Conservation (phyloP, 2,113 vertebrate genomes). For the Arenaria interpres region DNA sequence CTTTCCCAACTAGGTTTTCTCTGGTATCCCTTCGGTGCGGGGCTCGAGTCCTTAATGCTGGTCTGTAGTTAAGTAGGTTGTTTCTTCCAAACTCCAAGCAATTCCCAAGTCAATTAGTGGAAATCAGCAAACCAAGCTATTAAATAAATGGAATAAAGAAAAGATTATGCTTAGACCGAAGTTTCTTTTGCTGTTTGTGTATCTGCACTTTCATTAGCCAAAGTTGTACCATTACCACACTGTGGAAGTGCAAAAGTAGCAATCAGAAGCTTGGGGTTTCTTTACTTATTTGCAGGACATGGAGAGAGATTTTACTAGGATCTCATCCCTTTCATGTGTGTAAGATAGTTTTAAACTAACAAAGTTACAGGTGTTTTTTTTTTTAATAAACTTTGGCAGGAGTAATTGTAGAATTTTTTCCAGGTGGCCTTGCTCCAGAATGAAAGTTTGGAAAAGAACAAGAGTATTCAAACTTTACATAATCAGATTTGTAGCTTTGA, state of each 20-base stretch:
- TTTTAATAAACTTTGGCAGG: conserved; percentile 31
- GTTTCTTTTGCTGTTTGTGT: background rate
- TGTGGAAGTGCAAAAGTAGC: background rate
- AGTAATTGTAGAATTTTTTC: conserved; percentile 62
- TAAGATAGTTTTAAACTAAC: conserved; percentile 30
- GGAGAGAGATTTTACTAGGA: background rate
- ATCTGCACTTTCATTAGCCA: background rate
- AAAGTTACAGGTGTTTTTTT: conserved; percentile 18
- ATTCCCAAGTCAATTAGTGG: background rate
- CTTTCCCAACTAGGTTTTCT: background rate
- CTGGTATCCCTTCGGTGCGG: background rate
- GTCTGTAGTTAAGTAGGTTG: background rate
- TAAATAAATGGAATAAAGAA: background rate
- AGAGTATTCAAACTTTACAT: conserved; percentile 83
- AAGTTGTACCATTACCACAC: background rate
- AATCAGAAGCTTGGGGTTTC: background rate
- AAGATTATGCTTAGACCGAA: background rate
- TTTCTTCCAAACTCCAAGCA: conserved; percentile 1
- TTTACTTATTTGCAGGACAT: background rate
- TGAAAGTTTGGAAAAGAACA: conserved; percentile 84
- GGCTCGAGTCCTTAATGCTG: background rate
- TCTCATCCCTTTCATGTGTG: conserved; percentile 8
- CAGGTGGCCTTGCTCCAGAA: conserved; percentile 84
- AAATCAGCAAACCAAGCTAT: background rate
- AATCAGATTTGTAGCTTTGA: conserved; percentile 85